phyloP scores from a whole-genome alignment of 2,888 invertebrate genomes.

The Heliothis peltigera region DNA sequence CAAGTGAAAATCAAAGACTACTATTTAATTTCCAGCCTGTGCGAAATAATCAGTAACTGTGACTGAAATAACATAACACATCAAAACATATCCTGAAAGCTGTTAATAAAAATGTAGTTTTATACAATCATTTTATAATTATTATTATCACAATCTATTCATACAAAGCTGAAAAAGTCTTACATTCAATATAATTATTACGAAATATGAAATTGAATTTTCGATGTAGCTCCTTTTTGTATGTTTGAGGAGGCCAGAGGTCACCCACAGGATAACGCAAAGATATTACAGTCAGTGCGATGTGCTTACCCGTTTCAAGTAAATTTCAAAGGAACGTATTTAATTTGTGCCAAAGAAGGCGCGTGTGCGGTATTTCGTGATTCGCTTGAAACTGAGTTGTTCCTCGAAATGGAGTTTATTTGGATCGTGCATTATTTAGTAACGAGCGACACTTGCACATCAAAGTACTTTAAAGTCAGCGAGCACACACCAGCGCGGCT shows the following conservation, averaged over 20 bases:
- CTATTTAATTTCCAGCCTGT: background rate
- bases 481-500: constrained; percentile 5
- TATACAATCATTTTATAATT: no score
- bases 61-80: no score
- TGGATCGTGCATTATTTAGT: constrained; percentile 18
- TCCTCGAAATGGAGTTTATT: constrained; percentile 3
- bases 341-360: constrained; percentile 40
- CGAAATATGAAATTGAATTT: constrained; percentile 71
- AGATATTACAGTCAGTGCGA: constrained; percentile 27
- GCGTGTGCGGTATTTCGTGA: background rate
- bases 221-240: constrained; percentile 44
- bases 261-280: constrained; percentile 10
- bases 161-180: constrained; percentile 58
- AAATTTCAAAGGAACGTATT: constrained; percentile 30
- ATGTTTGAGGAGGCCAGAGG: constrained; percentile 11
- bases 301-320: constrained; percentile 16
- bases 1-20: constrained; percentile 9
- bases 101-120: no score
- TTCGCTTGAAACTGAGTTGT: background rate
- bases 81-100: no score
- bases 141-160: constrained; percentile 48
- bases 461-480: constrained; percentile 5
- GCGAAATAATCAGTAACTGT: background rate
- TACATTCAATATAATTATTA: constrained; percentile 59
- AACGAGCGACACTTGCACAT: background rate